Percentiles rank a stretch among this genome's conserved stretches.
Conservation (phyloP, 1,140 invertebrate species). For the Pseudomyrmex sp. region DNA sequence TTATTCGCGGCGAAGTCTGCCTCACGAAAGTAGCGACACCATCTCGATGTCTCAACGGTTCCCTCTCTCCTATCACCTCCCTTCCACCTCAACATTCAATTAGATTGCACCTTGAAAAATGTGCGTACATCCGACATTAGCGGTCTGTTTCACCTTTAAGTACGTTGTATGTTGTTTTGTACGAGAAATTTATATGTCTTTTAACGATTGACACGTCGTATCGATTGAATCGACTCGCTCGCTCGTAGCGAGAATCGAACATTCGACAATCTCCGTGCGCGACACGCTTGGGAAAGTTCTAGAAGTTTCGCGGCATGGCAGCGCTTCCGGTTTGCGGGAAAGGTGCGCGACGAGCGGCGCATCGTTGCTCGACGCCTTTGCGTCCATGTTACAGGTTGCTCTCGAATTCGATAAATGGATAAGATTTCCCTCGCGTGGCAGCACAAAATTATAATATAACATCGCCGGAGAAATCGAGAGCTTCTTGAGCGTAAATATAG, state of each 20-base stretch:
- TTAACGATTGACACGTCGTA: not conserved
- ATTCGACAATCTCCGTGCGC: no score
- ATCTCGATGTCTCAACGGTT: slow-evolving; percentile 17
- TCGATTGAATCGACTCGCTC: slow-evolving; percentile 9
- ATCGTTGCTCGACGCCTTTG: slow-evolving; percentile 50
- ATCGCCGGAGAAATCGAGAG: slow-evolving; percentile 46
- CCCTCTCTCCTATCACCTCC: slow-evolving; percentile 16
- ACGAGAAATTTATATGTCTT: not conserved
- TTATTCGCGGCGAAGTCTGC: slow-evolving; percentile 46
- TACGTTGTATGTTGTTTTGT: slow-evolving; percentile 31
- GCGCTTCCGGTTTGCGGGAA: slow-evolving; percentile 79
- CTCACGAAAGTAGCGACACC: slow-evolving; percentile 15
- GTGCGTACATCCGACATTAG: slow-evolving; percentile 60
- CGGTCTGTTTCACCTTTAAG: slow-evolving; percentile 44
- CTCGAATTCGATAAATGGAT: slow-evolving; percentile 23
- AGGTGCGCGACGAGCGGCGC: slow-evolving; percentile 73
- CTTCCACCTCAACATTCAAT: slow-evolving; percentile 62
- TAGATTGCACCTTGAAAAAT: slow-evolving; percentile 63
- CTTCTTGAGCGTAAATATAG: not conserved
- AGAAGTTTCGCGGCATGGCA: slow-evolving; percentile 78
- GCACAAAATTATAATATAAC: slow-evolving; percentile 7
- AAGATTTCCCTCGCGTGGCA: slow-evolving; percentile 20
- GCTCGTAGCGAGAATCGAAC: not conserved
- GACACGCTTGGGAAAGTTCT: slow-evolving; percentile 74
- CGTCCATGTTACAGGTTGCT: slow-evolving; percentile 77